These are phyloP conservation scores for Spea bombifrons DNA, from an alignment of 2,113 vertebrate species.

Conservation along the genomic window DNA sequence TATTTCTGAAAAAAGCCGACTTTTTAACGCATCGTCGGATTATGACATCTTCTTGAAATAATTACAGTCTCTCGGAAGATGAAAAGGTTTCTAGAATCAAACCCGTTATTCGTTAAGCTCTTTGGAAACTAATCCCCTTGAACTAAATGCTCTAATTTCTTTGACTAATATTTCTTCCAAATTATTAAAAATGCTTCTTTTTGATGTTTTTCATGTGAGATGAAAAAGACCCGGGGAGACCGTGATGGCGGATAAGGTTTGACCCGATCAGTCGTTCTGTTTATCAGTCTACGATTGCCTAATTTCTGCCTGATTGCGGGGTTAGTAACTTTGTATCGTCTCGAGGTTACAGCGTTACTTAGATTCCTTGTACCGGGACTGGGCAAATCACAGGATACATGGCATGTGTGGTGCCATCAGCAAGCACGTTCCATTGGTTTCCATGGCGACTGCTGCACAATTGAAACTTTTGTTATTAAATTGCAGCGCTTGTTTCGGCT, in stretches of 20 bases:
- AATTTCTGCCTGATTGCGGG: no score
- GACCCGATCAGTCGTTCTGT: background rate
- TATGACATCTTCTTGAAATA: background rate
- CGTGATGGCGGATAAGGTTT: background rate
- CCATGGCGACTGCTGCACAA: no score
- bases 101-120: constrained; percentile 11
- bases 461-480: no score
- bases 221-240: background rate
- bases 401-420: no score
- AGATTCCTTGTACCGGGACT: no score
- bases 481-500: no score
- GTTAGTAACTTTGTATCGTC: no score
- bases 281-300: no score
- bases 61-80: constrained; percentile 3
- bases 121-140: background rate
- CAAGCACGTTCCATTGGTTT: no score
- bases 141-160: background rate
- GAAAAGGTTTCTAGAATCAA: constrained; percentile 10
- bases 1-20: background rate
- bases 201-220: constrained; percentile 1
- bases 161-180: background rate
- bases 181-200: background rate
- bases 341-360: no score
- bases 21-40: background rate
- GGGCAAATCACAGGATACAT: no score